These are phyloP conservation scores for Melitaea athalia DNA, from an alignment of 2,888 invertebrate genomes.

Conservation along the genomic window DNA sequence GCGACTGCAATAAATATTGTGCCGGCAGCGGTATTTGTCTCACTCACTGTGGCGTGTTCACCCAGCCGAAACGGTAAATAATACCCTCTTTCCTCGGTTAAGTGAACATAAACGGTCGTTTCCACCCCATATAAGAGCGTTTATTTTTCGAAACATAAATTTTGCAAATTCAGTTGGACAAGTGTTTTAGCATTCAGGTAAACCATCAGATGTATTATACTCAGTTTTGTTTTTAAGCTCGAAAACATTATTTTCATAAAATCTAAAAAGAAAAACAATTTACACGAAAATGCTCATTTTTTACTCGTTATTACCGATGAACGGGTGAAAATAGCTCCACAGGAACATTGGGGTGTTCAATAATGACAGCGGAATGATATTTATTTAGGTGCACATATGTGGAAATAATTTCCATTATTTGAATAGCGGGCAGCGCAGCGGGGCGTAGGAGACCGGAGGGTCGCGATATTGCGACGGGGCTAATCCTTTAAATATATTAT, in stretches of 20 bases:
- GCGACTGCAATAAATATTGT: constrained; percentile 80
- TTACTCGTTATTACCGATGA: constrained; percentile 62
- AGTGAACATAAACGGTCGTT: constrained; percentile 82
- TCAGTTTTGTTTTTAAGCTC: constrained; percentile 11
- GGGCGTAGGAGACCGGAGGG: constrained; percentile 59
- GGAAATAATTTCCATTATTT: constrained; percentile 82
- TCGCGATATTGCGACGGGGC: constrained; percentile 78
- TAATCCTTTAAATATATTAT: constrained; percentile 83
- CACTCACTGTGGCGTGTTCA: constrained; percentile 80
- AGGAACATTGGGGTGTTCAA: constrained; percentile 65
- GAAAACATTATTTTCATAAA: background rate
- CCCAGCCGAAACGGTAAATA: constrained; percentile 82
- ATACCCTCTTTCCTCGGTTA: constrained; percentile 82
- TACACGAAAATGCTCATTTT: constrained; percentile 48
- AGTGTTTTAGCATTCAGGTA: constrained; percentile 48
- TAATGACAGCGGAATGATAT: constrained; percentile 78
- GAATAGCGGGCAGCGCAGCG: constrained; percentile 67
- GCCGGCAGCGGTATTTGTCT: constrained; percentile 78
- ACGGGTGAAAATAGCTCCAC: constrained; percentile 73
- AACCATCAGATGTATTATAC: constrained; percentile 18
- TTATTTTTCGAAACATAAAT: constrained; percentile 82
- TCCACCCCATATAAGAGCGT: constrained; percentile 82
- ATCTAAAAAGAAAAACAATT: constrained; percentile 1
- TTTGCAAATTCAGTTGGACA: constrained; percentile 73
- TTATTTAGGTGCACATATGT: constrained; percentile 82